A percentile compares a stretch with the other conserved stretches of the same genome.
Evolutionary conservation across 2,797 vertebrate species (phyloP).

Genomic region (Acridotheres tristis): DNA sequence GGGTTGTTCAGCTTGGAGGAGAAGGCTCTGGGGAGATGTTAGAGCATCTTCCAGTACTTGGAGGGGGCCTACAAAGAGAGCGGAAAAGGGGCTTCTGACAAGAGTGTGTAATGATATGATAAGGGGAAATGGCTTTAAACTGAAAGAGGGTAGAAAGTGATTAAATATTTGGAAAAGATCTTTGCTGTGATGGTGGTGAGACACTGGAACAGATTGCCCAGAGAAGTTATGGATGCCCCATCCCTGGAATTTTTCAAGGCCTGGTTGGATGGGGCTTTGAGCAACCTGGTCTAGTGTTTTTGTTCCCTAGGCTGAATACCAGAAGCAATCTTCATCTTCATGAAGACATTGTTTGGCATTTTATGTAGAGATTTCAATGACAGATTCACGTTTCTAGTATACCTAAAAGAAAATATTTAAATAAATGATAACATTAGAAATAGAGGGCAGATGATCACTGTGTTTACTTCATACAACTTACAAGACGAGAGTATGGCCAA

Average conservation of each 20-base stretch:
- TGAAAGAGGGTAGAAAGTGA: not conserved
- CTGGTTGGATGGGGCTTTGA: not conserved
- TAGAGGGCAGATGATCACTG: not conserved
- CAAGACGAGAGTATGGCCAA: not conserved
- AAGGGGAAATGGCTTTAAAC: not conserved
- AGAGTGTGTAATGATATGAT: accelerated
- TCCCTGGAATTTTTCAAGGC: not conserved
- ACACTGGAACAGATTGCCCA: not conserved
- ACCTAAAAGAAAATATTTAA: not conserved
- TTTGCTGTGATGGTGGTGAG: not conserved
- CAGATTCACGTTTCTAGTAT: not conserved
- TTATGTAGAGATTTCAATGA: not conserved
- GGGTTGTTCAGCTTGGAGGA: not conserved
- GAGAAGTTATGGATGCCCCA: not conserved
- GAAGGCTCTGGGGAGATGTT: not conserved
- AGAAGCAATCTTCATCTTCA: not conserved
- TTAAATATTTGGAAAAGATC: not conserved
- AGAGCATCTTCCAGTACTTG: no score
- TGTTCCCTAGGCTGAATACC: not conserved
- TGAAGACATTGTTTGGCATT: not conserved
- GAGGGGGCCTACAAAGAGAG: not conserved
- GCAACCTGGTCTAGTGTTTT: not conserved
- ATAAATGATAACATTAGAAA: not conserved
- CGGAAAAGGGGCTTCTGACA: not conserved
- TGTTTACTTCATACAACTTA: not conserved